These are phyloP conservation scores for Ceyx erithaca DNA, from an alignment of 2,797 vertebrate genomes.

Conservation along the genomic window DNA sequence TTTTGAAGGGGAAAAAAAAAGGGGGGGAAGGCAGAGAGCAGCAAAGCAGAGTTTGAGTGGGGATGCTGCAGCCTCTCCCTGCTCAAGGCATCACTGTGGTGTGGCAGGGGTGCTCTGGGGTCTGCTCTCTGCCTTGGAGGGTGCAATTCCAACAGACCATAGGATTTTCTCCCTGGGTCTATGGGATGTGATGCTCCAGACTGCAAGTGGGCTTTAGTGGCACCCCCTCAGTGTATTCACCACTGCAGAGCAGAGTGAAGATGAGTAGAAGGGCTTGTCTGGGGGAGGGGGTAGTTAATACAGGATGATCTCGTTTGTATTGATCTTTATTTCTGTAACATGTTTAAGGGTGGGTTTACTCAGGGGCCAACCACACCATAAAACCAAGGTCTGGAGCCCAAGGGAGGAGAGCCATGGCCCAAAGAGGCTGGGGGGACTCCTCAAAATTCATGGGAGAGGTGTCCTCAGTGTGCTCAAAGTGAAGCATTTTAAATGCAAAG, in stretches of 20 bases:
- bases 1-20: constrained; percentile 28
- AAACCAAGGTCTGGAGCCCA: constrained; percentile 32
- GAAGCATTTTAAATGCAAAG: background rate
- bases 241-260: background rate
- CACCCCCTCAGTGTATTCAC: constrained; percentile 53
- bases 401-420: background rate
- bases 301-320: constrained; percentile 56
- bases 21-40: background rate
- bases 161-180: constrained; percentile 49
- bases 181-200: constrained; percentile 33
- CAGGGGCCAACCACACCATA: constrained; percentile 36
- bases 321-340: constrained; percentile 60
- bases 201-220: constrained; percentile 66
- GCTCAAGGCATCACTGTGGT: background rate
- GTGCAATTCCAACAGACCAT: constrained; percentile 2
- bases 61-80: background rate
- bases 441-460: background rate
- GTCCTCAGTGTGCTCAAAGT: background rate
- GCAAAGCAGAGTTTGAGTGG: background rate
- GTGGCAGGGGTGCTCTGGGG: background rate
- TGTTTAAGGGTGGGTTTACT: constrained; percentile 25
- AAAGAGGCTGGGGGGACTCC: background rate
- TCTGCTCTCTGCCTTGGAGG: background rate
- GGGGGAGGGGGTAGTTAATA: background rate
- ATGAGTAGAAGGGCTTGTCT: constrained; percentile 47